phyloP scores from a whole-genome alignment of 2,797 vertebrate species.

The Eptatretus atami region DNA sequence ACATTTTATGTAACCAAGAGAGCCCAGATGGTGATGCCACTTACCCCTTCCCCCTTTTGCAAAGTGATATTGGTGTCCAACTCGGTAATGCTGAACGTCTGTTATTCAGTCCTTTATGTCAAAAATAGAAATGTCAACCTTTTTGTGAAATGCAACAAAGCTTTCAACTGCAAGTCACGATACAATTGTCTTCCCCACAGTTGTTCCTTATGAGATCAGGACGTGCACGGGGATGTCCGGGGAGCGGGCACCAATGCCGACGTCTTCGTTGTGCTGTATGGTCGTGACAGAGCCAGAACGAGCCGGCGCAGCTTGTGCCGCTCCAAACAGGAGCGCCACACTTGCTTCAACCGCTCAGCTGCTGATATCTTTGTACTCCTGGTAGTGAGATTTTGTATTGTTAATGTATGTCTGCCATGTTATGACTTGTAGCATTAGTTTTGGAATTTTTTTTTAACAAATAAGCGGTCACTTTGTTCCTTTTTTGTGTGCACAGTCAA shows the following conservation, averaged over 20 bases:
- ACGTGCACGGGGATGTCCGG: conserved; percentile 49
- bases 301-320: conserved; percentile 52
- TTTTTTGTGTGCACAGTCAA: no score
- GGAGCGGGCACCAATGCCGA: conserved; percentile 68
- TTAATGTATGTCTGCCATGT: no score
- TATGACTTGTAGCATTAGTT: no score
- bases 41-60: no score
- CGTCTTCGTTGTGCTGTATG: conserved; percentile 55
- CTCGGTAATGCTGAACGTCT: no score
- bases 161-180: no score
- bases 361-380: conserved; percentile 82
- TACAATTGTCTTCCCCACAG: conserved; percentile 14
- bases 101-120: background rate
- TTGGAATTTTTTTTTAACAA: no score
- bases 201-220: conserved; percentile 78
- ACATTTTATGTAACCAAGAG: no score
- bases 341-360: conserved; percentile 60
- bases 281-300: conserved; percentile 35
- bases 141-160: conserved; percentile 6
- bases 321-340: conserved; percentile 61
- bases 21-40: no score
- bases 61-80: no score
- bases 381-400: conserved; percentile 15
- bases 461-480: no score
- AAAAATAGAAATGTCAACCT: background rate